Evolutionary conservation across 2,888 invertebrate genomes (phyloP).

Genomic region (Sclerodermus sp.): DNA sequence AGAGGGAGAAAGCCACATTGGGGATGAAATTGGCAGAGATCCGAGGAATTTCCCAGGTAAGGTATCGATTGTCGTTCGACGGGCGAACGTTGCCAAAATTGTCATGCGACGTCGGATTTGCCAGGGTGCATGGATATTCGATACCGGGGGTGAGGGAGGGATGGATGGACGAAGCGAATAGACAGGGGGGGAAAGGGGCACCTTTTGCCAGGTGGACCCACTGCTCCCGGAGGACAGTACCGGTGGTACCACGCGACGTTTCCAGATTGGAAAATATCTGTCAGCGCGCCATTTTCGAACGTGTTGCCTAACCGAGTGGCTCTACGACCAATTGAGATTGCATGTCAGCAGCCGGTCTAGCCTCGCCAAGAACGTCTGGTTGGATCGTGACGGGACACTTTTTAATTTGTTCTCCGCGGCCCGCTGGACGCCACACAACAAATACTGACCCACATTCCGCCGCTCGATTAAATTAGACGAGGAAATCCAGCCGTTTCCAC

Average conservation of each 20-base stretch:
- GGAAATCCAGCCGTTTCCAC: too few relatives aligned
- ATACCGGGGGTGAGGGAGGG: too few relatives aligned
- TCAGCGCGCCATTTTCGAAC: slow-evolving; percentile 8
- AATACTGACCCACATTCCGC: background rate
- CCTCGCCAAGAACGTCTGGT: slow-evolving; percentile 2
- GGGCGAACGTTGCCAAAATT: too few relatives aligned
- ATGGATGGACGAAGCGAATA: background rate
- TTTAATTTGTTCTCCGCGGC: slow-evolving; percentile 9
- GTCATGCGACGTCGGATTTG: too few relatives aligned
- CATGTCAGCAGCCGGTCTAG: slow-evolving; percentile 17
- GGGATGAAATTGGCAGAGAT: too few relatives aligned
- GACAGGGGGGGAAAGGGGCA: background rate
- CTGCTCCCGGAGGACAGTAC: slow-evolving; percentile 18
- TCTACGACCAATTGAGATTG: slow-evolving; percentile 19
- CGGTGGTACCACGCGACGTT: slow-evolving; percentile 13
- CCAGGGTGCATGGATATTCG: too few relatives aligned
- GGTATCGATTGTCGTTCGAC: too few relatives aligned
- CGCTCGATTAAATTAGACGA: too few relatives aligned
- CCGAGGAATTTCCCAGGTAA: too few relatives aligned
- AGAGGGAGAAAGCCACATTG: too few relatives aligned
- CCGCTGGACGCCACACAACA: background rate
- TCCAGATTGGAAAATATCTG: slow-evolving; percentile 29
- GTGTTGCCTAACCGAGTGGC: slow-evolving; percentile 16
- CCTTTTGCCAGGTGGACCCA: background rate
- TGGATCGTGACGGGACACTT: slow-evolving; percentile 13